Conservation (phyloP, 2,888 invertebrate species). For the Nemurella pictetii region DNA sequence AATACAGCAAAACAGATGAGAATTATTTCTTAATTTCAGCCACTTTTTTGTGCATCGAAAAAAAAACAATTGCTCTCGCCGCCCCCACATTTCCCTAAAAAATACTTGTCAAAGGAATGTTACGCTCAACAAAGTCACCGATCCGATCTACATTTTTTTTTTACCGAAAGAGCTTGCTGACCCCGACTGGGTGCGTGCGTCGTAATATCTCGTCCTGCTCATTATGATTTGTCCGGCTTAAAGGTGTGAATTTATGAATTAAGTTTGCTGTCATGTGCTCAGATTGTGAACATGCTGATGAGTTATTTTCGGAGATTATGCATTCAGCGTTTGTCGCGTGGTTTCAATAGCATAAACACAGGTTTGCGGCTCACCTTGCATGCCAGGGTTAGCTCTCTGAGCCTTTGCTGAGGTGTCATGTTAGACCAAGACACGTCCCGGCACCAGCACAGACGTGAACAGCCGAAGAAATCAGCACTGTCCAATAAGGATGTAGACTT, state of each 20-base stretch:
- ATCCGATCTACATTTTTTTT: background rate
- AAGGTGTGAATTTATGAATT: slow-evolving; percentile 29
- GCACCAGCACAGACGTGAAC: background rate
- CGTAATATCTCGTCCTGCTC: background rate
- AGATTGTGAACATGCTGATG: slow-evolving; percentile 15
- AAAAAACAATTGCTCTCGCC: background rate
- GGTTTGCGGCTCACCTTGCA: background rate
- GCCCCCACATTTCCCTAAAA: background rate
- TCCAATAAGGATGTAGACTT: background rate
- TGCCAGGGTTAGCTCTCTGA: background rate
- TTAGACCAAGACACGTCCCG: background rate
- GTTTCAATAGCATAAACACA: background rate
- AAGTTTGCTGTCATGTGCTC: slow-evolving; percentile 6
- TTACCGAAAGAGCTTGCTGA: background rate
- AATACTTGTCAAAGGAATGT: background rate
- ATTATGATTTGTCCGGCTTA: slow-evolving; percentile 25
- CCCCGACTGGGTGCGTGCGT: background rate
- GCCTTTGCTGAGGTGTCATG: background rate
- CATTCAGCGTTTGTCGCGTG: slow-evolving; percentile 16
- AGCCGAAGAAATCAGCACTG: background rate
- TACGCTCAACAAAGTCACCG: background rate
- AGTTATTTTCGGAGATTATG: slow-evolving; percentile 19
- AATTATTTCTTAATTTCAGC: background rate
- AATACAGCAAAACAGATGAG: background rate
- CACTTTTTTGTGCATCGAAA: background rate